Conservation (phyloP, 2,888 invertebrate species). For the Sipha maydis region DNA sequence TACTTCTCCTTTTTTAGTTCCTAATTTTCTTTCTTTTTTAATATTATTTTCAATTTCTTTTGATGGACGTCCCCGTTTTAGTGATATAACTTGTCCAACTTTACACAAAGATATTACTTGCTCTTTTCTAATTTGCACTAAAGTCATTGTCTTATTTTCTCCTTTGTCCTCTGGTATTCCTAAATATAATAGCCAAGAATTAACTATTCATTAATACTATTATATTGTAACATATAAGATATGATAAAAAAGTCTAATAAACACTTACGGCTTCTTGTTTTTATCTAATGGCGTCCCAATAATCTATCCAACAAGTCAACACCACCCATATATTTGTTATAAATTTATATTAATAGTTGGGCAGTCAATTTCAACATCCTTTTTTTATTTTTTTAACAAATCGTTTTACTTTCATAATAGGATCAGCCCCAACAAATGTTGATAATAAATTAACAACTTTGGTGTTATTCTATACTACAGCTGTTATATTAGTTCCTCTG, state of each 20-base stretch:
- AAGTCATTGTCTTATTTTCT: too few species aligned
- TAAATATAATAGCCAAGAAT: too few species aligned
- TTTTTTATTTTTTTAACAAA: constrained; percentile 14
- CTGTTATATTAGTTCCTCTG: background rate
- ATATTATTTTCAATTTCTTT: background rate
- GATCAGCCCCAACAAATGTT: background rate
- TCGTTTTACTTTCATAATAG: background rate
- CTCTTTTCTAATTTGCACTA: background rate
- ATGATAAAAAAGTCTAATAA: too few species aligned
- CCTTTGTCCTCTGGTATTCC: too few species aligned
- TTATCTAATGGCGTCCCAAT: background rate
- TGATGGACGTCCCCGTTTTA: background rate
- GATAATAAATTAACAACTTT: constrained; percentile 7
- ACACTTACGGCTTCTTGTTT: background rate
- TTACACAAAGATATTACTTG: background rate
- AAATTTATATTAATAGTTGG: background rate
- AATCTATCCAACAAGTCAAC: constrained; percentile 2
- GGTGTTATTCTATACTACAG: background rate
- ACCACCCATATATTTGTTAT: background rate
- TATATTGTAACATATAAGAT: too few species aligned
- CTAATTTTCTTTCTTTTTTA: background rate
- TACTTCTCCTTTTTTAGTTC: background rate
- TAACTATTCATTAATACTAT: too few species aligned
- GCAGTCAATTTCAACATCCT: background rate
- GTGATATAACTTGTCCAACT: background rate